Evolutionary conservation across 1,140 invertebrate species (phyloP).

Genomic region (Temnothorax nylanderi): DNA sequence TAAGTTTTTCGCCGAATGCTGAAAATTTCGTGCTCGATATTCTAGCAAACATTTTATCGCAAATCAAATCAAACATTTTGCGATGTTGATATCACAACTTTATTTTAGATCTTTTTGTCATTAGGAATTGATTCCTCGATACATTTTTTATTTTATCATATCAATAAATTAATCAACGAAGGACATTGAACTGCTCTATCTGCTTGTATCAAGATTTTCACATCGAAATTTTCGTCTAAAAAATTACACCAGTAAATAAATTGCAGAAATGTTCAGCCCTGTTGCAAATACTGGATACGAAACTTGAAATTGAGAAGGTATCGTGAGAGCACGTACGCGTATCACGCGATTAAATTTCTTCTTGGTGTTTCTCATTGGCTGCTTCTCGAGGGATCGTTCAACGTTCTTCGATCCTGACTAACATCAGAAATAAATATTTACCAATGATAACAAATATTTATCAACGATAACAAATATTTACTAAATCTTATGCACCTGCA

Average conservation of each 20-base stretch:
- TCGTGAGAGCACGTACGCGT: slow-evolving; percentile 62
- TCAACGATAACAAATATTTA: slow-evolving; percentile 26
- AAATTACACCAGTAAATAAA: not conserved
- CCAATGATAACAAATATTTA: slow-evolving; percentile 49
- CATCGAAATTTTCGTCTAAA: not conserved
- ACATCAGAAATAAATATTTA: slow-evolving; percentile 60
- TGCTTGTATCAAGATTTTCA: not conserved
- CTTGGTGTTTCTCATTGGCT: slow-evolving; percentile 36
- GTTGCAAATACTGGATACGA: slow-evolving; percentile 31
- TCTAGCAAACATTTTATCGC: not conserved
- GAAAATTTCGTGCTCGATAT: not conserved
- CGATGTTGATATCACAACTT: not conserved
- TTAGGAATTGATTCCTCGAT: slow-evolving; percentile 33
- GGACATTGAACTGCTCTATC: too few relatives aligned
- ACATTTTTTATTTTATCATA: slow-evolving; percentile 29
- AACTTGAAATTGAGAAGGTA: slow-evolving; percentile 71
- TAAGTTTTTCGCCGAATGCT: not conserved
- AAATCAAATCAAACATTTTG: not conserved
- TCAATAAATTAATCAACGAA: not conserved
- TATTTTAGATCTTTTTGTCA: not conserved
- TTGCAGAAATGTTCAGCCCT: not conserved
- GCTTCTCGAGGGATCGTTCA: slow-evolving; percentile 12
- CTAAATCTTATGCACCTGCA: not conserved
- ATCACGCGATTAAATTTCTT: slow-evolving; percentile 73
- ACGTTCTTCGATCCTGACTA: slow-evolving; percentile 50